Evolutionary conservation across 2,797 vertebrate species (phyloP).

Genomic region (Smutsia gigantea): DNA sequence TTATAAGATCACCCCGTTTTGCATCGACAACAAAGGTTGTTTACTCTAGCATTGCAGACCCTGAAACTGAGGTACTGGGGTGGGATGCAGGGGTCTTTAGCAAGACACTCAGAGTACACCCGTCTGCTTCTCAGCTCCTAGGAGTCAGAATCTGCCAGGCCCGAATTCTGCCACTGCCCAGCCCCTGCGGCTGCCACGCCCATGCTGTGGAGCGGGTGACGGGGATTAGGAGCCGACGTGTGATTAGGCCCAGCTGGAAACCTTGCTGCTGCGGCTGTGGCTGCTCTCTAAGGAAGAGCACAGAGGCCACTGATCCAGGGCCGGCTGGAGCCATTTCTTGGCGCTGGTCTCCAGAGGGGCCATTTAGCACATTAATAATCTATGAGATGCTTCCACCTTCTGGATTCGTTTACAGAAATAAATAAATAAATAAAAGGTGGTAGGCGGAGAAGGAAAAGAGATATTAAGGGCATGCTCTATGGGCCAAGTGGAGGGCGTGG

Average conservation of each 20-base stretch:
- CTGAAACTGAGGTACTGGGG: neutral
- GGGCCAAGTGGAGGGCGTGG: neutral
- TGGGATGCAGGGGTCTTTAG: neutral
- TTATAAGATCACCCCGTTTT: neutral
- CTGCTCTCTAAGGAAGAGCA: slow-evolving; percentile 69
- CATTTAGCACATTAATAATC: slow-evolving; percentile 78
- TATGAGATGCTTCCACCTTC: slow-evolving; percentile 73
- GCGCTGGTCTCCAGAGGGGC: slow-evolving; percentile 54
- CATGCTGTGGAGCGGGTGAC: neutral
- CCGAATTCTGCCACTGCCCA: neutral
- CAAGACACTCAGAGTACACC: neutral
- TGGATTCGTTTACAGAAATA: slow-evolving; percentile 38
- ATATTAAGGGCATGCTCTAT: neutral
- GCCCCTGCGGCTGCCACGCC: neutral
- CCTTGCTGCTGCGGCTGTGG: neutral
- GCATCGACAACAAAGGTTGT: neutral
- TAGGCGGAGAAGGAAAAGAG: neutral
- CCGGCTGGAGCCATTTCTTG: slow-evolving; percentile 48
- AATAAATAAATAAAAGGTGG: neutral
- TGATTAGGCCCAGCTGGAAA: neutral
- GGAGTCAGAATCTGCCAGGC: neutral
- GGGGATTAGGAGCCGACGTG: neutral
- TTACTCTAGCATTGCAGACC: neutral
- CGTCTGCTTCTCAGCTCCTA: neutral
- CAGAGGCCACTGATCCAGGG: slow-evolving; percentile 27